These are phyloP conservation scores for Ptychodera flava DNA, from an alignment of 35 echinoderm and acorn worm genomes.

Conservation along the genomic window DNA sequence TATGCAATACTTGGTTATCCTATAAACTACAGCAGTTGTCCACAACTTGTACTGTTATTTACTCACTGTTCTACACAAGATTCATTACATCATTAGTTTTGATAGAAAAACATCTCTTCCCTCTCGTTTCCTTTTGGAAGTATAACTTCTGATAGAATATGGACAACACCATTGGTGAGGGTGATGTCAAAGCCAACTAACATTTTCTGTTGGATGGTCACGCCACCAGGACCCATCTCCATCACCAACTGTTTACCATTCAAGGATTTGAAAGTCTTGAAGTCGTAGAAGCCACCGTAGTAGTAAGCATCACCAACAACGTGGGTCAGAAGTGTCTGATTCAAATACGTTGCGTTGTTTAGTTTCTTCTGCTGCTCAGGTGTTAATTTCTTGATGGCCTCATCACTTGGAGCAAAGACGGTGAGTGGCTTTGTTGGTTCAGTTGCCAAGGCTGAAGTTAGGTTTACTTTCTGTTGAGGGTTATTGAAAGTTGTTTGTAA, in stretches of 20 bases:
- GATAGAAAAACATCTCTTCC: no score
- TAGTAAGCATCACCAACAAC: conserved; percentile 32
- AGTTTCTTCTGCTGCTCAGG: conserved; percentile 12
- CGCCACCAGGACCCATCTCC: conserved; percentile 18
- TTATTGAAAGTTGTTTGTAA: no score
- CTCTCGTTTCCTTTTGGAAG: conserved; percentile 9
- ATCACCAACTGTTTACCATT: conserved; percentile 15
- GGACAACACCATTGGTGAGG: conserved; percentile 42
- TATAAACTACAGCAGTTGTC: no score
- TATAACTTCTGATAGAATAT: conserved; percentile 43
- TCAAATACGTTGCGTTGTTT: conserved; percentile 30
- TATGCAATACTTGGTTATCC: no score
- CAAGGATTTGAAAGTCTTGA: conserved; percentile 9
- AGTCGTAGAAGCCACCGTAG: conserved; percentile 25
- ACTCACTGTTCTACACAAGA: no score
- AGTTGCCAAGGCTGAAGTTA: conserved; percentile 22
- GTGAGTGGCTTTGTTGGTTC: conserved; percentile 30
- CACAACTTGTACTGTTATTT: no score
- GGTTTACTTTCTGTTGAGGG: conserved; percentile 27
- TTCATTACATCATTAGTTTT: no score
- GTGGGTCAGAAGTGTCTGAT: conserved; percentile 26
- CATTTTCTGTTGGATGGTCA: not conserved
- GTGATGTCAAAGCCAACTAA: conserved; percentile 27
- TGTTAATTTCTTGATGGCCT: conserved; percentile 31
- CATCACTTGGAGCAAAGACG: conserved; percentile 41